Evolutionary conservation across 2,888 invertebrate species (phyloP).

Genomic region (Drosophila aldrichi): DNA sequence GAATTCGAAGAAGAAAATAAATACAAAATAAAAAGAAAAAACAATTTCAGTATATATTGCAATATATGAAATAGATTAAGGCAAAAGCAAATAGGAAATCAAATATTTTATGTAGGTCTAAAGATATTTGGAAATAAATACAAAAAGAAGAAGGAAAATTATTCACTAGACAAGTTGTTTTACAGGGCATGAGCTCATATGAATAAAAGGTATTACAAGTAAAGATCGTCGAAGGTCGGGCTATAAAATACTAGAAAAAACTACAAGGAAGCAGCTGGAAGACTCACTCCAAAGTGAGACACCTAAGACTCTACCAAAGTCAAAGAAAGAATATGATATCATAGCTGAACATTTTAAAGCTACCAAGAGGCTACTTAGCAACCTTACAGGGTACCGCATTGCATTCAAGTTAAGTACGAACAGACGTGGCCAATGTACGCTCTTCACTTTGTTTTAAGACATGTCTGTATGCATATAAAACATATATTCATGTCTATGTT

Average conservation of each 20-base stretch:
- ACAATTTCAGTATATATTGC: background rate
- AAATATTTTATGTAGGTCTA: background rate
- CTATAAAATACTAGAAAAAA: too few species aligned
- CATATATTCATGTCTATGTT: conserved; percentile 3
- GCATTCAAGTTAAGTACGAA: background rate
- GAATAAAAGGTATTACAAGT: background rate
- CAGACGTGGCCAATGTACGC: background rate
- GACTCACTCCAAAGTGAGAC: too few species aligned
- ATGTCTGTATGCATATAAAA: background rate
- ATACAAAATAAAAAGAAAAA: background rate
- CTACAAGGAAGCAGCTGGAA: too few species aligned
- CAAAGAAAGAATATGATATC: too few species aligned
- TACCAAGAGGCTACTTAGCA: background rate
- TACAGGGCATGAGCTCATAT: background rate
- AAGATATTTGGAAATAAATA: background rate
- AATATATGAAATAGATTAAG: background rate
- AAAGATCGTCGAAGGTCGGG: too few species aligned
- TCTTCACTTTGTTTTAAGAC: background rate
- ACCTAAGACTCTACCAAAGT: too few species aligned
- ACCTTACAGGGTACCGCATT: background rate
- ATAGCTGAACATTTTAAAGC: too few species aligned
- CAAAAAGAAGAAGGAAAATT: background rate
- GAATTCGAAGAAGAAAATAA: background rate
- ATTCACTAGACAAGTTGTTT: background rate
- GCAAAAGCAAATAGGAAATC: background rate